Evolutionary conservation across 2,113 vertebrate genomes (phyloP).

Genomic region (Tretioscincus oriximinensis): DNA sequence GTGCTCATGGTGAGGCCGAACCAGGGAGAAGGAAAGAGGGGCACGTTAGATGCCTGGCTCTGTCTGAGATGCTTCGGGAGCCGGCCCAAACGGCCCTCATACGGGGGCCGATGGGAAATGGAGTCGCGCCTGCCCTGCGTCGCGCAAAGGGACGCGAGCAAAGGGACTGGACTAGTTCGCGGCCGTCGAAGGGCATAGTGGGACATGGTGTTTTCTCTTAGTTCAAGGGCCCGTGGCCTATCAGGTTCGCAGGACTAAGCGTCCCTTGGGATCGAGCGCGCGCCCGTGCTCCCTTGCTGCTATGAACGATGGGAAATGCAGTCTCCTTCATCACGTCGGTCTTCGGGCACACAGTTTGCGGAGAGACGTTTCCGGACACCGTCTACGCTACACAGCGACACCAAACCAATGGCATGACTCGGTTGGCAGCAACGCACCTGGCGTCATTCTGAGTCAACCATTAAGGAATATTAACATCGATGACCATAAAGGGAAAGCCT

Average conservation of each 20-base stretch:
- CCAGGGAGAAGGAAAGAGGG: slow-evolving; percentile 63
- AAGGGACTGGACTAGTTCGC: background rate
- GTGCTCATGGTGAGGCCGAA: slow-evolving; percentile 64
- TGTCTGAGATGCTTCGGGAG: slow-evolving; percentile 36
- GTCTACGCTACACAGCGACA: background rate
- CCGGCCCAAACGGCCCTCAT: slow-evolving; percentile 44
- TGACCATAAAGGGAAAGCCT: background rate
- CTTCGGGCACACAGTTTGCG: background rate
- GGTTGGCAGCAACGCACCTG: background rate
- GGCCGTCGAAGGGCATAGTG: slow-evolving; percentile 20
- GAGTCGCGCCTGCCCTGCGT: slow-evolving; percentile 19
- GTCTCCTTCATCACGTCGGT: background rate
- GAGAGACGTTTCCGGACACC: background rate
- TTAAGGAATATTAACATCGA: no score
- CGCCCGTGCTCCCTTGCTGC: background rate
- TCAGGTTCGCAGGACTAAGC: no score
- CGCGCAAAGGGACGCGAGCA: background rate
- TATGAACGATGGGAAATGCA: slow-evolving; percentile 2
- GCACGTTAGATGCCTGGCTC: slow-evolving; percentile 55
- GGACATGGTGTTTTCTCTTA: slow-evolving; percentile 32
- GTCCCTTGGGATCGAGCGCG: background rate
- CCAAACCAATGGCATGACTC: background rate
- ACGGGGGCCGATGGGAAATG: slow-evolving; percentile 35
- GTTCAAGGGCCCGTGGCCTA: background rate
- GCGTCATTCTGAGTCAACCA: no score